phyloP scores from a whole-genome alignment of 2,797 vertebrate species.

The Myripristis murdjan region DNA sequence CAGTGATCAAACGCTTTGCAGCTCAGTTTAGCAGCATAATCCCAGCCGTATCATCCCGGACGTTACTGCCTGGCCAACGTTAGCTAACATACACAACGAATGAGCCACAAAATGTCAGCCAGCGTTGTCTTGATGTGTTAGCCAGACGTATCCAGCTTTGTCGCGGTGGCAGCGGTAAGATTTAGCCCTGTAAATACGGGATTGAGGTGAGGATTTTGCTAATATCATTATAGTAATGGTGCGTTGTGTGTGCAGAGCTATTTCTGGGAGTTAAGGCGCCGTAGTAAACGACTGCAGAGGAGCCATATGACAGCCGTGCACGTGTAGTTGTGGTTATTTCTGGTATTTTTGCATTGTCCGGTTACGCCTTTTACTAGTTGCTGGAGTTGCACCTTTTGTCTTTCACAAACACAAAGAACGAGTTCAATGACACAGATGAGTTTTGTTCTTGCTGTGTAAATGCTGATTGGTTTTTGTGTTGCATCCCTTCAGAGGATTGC shows the following conservation, averaged over 20 bases:
- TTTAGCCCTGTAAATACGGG: constrained; percentile 68
- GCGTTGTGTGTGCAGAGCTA: constrained; percentile 34
- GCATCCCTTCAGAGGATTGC: neutral
- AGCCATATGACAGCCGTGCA: constrained; percentile 37
- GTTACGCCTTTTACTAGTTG: no score
- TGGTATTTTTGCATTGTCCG: neutral
- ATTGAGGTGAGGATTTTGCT: constrained; percentile 76
- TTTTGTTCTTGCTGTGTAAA: neutral
- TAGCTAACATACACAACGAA: neutral
- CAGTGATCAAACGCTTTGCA: neutral
- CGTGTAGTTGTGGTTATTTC: constrained; percentile 11
- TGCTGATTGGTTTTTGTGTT: neutral
- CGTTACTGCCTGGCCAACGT: neutral
- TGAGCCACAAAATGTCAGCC: neutral
- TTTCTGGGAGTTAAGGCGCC: constrained; percentile 41
- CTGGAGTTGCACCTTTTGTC: no score
- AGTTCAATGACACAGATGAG: neutral
- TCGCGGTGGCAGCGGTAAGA: constrained; percentile 16
- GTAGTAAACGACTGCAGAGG: neutral
- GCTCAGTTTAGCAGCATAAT: neutral
- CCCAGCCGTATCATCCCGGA: neutral
- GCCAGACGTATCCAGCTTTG: constrained; percentile 13
- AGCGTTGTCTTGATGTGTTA: constrained; percentile 1
- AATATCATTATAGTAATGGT: constrained; percentile 76
- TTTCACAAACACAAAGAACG: neutral